Base-by-base conservation (phyloP, 2,888 invertebrate species). In the Caenorhabditis macrosperma region DNA sequence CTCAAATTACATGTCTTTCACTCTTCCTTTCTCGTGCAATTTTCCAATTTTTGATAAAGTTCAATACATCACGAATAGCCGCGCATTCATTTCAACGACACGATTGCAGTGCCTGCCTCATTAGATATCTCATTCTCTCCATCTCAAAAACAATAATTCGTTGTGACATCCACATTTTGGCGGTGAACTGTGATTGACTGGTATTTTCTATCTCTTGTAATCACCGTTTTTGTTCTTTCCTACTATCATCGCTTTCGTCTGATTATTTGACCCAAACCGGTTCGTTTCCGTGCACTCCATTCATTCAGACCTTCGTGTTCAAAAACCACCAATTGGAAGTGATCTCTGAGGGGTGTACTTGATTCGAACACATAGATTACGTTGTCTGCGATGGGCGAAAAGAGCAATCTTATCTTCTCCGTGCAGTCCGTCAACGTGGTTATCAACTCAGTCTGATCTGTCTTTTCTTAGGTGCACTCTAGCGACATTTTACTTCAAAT, bases 221-320 rank as follows among this genome's bases (percentile, higher is more conserved):
- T 33, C 33, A 33, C 33, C 9, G 6, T 52, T 33, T 41, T 44
- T 41, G 15, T 17, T 28, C 50, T 38, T 6, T 12, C 24, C 38
- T 30, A 28, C 46, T 10, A 59, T 52, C 41, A 30, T 17, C 33
- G 54, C 30, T 54, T 20, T 26, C 59, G 57, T 55, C 57, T 67
- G 67, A 67, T 55, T 44, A 67, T 48, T 57, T 48, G 15, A 48
- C 35, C 9, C 33, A 12, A 48, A 59, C 59, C 38, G 68, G 68
- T 59, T 69, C 20, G 52, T 41, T 41, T 44, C 41, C 69, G 69
- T 60, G 50, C 69, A 60, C 69, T 60, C 60, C 60, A 60, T 41
- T 1, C 15, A n/a, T n/a, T n/a, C n/a, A n/a, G n/a, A 52, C 15
- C 44, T 52, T 5, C 52, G 52, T 52, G 52, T 52, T 52, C 52